Base-by-base conservation (phyloP, 2,113 vertebrate species). In the Callopanchax toddi region DNA sequence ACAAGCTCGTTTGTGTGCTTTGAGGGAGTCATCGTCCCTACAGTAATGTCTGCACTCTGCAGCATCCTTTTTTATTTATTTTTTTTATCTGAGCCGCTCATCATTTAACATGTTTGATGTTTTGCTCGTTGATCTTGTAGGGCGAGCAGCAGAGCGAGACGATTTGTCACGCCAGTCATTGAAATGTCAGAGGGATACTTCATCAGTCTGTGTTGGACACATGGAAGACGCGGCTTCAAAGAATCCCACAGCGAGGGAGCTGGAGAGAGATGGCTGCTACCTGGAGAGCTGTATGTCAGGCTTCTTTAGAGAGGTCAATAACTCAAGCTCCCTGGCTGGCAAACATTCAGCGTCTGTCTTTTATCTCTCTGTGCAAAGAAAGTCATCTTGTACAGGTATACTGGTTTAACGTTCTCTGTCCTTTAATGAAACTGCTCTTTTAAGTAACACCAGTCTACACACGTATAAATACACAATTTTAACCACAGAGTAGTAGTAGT, bases 151-250 rank as follows among this genome's bases (percentile, higher is more conserved):
- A n/a, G 12, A 62, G 34, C 34, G 36, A 49, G 34, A 32, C 44
- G 18, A 66, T 72, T 81, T 79, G 53, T 75, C 76, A 53, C 48
- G 1, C 18, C 5, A 51, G 42, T 20, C 60, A 54, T 67, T 61
- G 50, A 88, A 84, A 84, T 81, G 79, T 79, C 83, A 88, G 71
- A 51, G 0, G 60, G 67, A 45, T 2, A 34, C 77, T 55, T 81
- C 64, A 67, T 81, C 76, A 40, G 60, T 58, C 25, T 52, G 60
- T 64, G 79, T 62, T 51, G 68, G 60, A 82, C 67, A 66, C 21
- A 3, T 49, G 32, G 67, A 74, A 63, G 74, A 76, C 43, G 32
- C 7, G 4, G 34, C 45, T 69, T 86, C 48, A 74, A 64, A 81
- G 74, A 60, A 39, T 48, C 36, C 60, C 11, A 15, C 62, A 11